phyloP scores from a whole-genome alignment of 1,140 invertebrate genomes.

The Dreissena rostriformis region DNA sequence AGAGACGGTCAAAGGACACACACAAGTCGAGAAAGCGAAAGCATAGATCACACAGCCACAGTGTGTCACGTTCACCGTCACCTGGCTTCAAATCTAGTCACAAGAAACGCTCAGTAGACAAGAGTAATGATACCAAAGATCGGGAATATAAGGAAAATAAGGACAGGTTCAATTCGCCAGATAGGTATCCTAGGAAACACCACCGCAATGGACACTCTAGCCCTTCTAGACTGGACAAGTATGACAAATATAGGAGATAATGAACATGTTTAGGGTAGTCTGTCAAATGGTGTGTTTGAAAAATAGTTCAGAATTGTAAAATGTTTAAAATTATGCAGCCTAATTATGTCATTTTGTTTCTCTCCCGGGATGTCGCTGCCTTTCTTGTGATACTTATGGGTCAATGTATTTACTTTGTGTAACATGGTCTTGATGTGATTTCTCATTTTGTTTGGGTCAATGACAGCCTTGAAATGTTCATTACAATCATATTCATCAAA shows the following conservation, averaged over 20 bases:
- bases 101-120: constrained; percentile 68
- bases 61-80: constrained; percentile 62
- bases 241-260: constrained; percentile 67
- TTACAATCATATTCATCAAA: no score
- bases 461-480: no score
- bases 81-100: constrained; percentile 65
- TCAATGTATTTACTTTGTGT: no score
- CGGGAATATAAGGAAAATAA: constrained; percentile 53
- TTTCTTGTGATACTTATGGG: no score
- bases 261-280: constrained; percentile 3
- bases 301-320: no score
- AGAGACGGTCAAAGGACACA: constrained; percentile 48
- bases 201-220: constrained; percentile 68
- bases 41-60: constrained; percentile 63
- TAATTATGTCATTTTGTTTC: no score
- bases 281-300: no score
- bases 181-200: constrained; percentile 69
- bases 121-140: constrained; percentile 62
- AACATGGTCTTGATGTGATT: no score
- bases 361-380: no score
- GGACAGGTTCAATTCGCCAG: constrained; percentile 63
- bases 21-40: constrained; percentile 58
- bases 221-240: constrained; percentile 63
- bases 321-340: no score
- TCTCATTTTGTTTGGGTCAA: no score